Percentiles rank a stretch among this genome's conserved stretches.
Conservation (phyloP, 2,888 invertebrate species). For the Gibbula magus region DNA sequence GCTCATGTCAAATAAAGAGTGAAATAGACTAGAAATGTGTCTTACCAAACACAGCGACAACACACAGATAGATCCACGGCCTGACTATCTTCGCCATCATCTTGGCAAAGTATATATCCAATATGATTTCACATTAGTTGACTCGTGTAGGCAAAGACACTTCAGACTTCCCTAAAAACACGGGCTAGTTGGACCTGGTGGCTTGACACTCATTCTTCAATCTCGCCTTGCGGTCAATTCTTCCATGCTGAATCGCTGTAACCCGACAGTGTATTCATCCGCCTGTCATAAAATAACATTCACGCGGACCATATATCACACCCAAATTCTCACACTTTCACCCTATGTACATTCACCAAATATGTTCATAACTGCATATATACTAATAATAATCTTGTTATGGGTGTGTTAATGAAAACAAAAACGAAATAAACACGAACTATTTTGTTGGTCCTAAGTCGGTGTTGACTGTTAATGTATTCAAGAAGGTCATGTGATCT, state of each 20-base stretch:
- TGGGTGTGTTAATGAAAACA: not conserved
- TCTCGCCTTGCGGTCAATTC: conserved; percentile 16
- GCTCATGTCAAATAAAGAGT: conserved; percentile 6
- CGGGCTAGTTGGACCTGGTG: not conserved
- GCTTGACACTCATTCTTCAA: conserved; percentile 18
- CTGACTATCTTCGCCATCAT: conserved; percentile 15
- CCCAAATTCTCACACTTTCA: no score
- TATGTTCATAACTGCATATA: no score
- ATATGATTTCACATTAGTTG: not conserved
- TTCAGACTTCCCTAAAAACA: conserved; percentile 19
- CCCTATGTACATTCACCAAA: no score
- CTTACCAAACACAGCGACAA: conserved; percentile 19
- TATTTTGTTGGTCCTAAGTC: conserved; percentile 1
- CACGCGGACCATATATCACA: not conserved
- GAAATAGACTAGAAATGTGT: conserved; percentile 10
- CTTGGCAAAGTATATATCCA: conserved; percentile 16
- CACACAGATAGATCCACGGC: not conserved
- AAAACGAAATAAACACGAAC: not conserved
- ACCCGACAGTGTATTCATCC: not conserved
- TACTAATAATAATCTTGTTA: no score
- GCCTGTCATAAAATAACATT: conserved; percentile 8
- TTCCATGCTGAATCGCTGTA: conserved; percentile 20
- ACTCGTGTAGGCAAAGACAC: not conserved
- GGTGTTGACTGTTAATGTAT: conserved; percentile 16
- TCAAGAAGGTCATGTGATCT: conserved; percentile 21